Percentiles rank a stretch among this genome's conserved stretches.
Evolutionary conservation across 2,113 vertebrate species (phyloP).

Genomic region (Egretta garzetta): DNA sequence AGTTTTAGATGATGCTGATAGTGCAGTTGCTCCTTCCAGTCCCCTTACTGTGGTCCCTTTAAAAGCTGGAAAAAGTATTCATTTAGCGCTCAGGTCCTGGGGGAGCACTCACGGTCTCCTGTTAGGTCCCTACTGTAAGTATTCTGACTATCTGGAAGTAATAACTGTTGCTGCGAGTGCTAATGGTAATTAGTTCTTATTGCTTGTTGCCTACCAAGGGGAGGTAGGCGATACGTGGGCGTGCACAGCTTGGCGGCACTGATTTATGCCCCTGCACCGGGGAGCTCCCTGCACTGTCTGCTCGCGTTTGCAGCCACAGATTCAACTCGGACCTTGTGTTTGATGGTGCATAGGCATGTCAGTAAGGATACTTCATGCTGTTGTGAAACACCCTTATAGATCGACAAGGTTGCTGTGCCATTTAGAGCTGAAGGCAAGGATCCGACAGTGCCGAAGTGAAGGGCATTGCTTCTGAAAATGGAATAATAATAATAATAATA

Average conservation of each 20-base stretch:
- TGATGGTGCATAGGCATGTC: background rate
- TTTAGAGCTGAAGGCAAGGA: background rate
- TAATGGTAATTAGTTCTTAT: background rate
- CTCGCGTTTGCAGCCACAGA: background rate
- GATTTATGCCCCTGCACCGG: background rate
- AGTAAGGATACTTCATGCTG: background rate
- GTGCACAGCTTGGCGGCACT: background rate
- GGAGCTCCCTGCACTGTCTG: background rate
- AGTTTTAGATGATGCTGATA: background rate
- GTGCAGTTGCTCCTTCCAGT: background rate
- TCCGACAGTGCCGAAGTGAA: background rate
- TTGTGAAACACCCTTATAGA: background rate
- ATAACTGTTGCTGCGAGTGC: background rate
- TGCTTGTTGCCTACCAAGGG: background rate
- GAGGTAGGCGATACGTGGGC: background rate
- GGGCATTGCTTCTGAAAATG: background rate
- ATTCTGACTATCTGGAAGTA: background rate
- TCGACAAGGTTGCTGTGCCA: fast-evolving
- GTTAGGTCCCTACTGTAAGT: background rate
- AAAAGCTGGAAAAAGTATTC: background rate
- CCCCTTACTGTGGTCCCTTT: background rate
- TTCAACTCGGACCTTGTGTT: background rate
- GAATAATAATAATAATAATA: background rate
- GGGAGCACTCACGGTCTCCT: background rate
- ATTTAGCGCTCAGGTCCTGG: background rate